These are phyloP conservation scores for Isurus oxyrinchus DNA, from an alignment of 2,113 vertebrate genomes.

Conservation along the genomic window DNA sequence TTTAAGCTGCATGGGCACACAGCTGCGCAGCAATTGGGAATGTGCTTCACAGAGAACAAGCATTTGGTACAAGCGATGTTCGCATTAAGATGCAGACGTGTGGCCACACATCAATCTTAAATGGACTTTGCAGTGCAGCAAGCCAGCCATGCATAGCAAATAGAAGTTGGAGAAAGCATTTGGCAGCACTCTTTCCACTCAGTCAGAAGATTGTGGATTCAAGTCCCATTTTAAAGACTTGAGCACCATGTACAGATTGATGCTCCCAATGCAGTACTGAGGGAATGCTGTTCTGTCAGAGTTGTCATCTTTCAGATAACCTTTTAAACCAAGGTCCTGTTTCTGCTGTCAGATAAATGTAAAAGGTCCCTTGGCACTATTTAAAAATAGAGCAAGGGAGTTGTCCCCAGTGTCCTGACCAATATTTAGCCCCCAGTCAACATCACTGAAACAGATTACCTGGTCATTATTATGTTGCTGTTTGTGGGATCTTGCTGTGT, in stretches of 20 bases:
- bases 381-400: not conserved
- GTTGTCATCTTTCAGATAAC: not conserved
- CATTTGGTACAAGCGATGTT: not conserved
- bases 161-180: not conserved
- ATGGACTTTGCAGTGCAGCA: not conserved
- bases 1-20: no score
- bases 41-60: not conserved
- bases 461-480: not conserved
- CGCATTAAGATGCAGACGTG: no score
- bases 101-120: no score
- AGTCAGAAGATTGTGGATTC: no score
- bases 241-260: not conserved
- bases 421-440: no score
- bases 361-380: not conserved
- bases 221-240: not conserved
- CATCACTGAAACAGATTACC: not conserved
- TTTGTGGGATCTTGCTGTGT: not conserved
- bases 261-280: not conserved
- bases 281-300: not conserved
- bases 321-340: not conserved
- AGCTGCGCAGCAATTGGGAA: not conserved
- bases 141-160: not conserved
- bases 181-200: no score
- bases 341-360: not conserved
- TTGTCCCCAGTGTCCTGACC: not conserved